A percentile compares a stretch with the other conserved stretches of the same genome.
Evolutionary conservation across 2,797 vertebrate species (phyloP).

Genomic region (Cheirogaleus major): DNA sequence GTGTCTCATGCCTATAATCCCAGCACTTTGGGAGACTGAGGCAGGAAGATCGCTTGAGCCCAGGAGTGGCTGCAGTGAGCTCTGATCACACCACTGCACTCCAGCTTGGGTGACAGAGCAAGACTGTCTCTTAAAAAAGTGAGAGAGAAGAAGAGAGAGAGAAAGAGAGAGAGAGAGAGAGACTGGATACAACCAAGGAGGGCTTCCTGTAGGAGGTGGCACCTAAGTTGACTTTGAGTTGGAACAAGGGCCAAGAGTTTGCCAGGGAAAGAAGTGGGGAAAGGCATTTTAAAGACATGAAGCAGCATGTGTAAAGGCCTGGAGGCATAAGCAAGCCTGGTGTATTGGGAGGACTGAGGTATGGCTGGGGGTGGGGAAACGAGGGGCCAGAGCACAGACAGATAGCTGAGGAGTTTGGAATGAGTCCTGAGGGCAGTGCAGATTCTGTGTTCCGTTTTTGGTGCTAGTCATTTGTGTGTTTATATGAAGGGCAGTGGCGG

Average conservation of each 20-base stretch:
- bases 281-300: neutral
- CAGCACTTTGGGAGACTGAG: neutral
- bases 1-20: too few species aligned
- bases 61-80: neutral
- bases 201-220: neutral
- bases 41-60: neutral
- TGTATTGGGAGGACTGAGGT: neutral
- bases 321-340: neutral
- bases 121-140: neutral
- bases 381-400: neutral
- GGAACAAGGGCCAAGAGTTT: neutral
- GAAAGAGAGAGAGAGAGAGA: too few species aligned
- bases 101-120: too few species aligned
- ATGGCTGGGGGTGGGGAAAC: accelerated
- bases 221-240: neutral
- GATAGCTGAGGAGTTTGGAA: neutral
- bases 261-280: neutral
- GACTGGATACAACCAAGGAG: neutral
- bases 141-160: too few species aligned
- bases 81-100: neutral
- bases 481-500: neutral
- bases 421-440: neutral
- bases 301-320: neutral
- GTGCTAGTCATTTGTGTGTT: neutral
- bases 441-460: neutral